Evolutionary conservation across 2,113 vertebrate genomes (phyloP).

Genomic region (Sinocyclocheilus maitianheensis): DNA sequence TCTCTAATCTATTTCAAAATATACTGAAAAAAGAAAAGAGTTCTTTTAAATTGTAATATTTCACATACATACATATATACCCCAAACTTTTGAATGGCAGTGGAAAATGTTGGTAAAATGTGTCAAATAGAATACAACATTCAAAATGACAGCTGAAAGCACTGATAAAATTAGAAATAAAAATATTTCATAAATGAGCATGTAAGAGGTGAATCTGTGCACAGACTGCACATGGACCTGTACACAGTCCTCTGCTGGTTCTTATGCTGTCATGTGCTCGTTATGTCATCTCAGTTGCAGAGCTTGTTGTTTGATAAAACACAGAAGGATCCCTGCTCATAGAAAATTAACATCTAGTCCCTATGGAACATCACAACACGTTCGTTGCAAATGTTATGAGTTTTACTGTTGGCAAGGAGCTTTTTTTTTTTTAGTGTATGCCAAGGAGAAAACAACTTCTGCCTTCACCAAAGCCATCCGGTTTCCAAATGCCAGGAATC

Average conservation of each 20-base stretch:
- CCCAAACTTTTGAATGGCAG: not conserved
- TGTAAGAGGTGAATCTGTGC: not conserved
- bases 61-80: not conserved
- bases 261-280: not conserved
- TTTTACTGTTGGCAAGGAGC: not conserved
- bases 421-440: not conserved
- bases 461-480: not conserved
- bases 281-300: not conserved
- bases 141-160: not conserved
- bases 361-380: not conserved
- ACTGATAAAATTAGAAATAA: not conserved
- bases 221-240: not conserved
- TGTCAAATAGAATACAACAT: not conserved
- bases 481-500: slow-evolving; percentile 31
- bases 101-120: no score
- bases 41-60: no score
- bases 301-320: not conserved
- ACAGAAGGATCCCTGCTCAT: not conserved
- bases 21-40: no score
- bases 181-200: not conserved
- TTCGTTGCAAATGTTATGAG: not conserved
- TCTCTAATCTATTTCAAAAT: no score
- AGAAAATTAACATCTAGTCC: slow-evolving; percentile 16
- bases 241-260: not conserved
- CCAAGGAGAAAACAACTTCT: not conserved